These are phyloP conservation scores for Drosophila barbarae DNA, from an alignment of 2,888 invertebrate species.

Conservation along the genomic window DNA sequence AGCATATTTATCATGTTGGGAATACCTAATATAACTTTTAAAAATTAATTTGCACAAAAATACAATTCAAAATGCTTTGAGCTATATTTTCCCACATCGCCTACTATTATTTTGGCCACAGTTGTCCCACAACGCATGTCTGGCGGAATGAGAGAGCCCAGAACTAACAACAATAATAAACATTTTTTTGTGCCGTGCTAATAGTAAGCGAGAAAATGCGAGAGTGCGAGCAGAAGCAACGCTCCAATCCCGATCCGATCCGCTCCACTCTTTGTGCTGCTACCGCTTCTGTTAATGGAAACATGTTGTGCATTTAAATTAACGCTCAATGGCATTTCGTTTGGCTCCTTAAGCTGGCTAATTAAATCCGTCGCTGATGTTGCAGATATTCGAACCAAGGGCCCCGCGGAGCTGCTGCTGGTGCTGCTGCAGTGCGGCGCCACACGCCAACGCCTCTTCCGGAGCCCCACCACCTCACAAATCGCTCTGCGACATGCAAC, in stretches of 20 bases:
- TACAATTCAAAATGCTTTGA: neutral
- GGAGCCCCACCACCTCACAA: slow-evolving; percentile 35
- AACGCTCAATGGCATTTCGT: slow-evolving; percentile 64
- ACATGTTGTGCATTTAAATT: slow-evolving; percentile 66
- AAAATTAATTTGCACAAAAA: neutral
- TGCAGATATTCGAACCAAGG: slow-evolving; percentile 28
- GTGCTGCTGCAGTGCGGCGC: slow-evolving; percentile 1
- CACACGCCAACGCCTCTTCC: slow-evolving; percentile 34
- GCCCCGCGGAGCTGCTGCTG: neutral
- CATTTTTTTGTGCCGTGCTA: slow-evolving; percentile 43
- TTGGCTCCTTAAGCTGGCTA: slow-evolving; percentile 50
- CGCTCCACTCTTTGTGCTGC: slow-evolving; percentile 28
- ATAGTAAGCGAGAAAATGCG: slow-evolving; percentile 25
- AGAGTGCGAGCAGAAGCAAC: slow-evolving; percentile 19
- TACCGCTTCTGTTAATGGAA: slow-evolving; percentile 52
- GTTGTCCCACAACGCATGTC: slow-evolving; percentile 15
- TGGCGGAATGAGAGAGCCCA: slow-evolving; percentile 33
- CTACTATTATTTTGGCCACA: neutral
- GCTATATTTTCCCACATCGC: no score
- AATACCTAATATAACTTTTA: neutral
- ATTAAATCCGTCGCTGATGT: slow-evolving; percentile 51
- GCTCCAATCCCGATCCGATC: neutral
- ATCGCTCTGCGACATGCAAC: slow-evolving; percentile 63
- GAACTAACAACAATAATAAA: slow-evolving; percentile 56
- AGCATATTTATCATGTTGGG: neutral